A percentile compares a stretch with the other conserved stretches of the same genome.
These are phyloP conservation scores for Argentina silus DNA, from an alignment of 2,797 vertebrate genomes.

Conservation along the genomic window DNA sequence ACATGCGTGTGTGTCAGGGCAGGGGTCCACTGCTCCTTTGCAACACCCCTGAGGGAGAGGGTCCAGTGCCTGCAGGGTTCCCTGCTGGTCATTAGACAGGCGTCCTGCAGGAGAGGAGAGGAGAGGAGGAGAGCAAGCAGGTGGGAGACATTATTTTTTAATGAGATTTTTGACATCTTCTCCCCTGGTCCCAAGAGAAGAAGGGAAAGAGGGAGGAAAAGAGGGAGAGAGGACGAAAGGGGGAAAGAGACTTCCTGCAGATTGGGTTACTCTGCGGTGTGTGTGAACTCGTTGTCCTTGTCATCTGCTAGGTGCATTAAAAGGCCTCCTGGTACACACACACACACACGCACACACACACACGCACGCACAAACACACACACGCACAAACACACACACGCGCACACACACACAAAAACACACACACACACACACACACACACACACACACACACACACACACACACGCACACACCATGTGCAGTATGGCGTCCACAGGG, in stretches of 20 bases:
- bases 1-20: slow-evolving; percentile 8
- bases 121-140: slow-evolving; percentile 61
- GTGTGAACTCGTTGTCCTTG: slow-evolving; percentile 71
- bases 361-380: background rate
- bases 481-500: slow-evolving; percentile 3
- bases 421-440: background rate
- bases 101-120: slow-evolving; percentile 53
- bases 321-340: slow-evolving; percentile 49
- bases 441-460: background rate
- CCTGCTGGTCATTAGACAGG: slow-evolving; percentile 66
- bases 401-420: background rate
- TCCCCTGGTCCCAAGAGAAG: slow-evolving; percentile 61
- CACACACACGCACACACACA: background rate
- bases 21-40: slow-evolving; percentile 26
- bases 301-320: slow-evolving; percentile 75
- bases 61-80: slow-evolving; percentile 44
- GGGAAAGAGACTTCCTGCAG: slow-evolving; percentile 66
- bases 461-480: slow-evolving; percentile 8
- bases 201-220: background rate
- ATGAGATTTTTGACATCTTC: slow-evolving; percentile 73
- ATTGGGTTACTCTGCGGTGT: slow-evolving; percentile 62
- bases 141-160: slow-evolving; percentile 76
- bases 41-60: background rate
- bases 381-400: background rate
- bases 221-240: slow-evolving; percentile 32